Base-by-base conservation (phyloP, 2,797 vertebrate species). In the Chelon labrosus region DNA sequence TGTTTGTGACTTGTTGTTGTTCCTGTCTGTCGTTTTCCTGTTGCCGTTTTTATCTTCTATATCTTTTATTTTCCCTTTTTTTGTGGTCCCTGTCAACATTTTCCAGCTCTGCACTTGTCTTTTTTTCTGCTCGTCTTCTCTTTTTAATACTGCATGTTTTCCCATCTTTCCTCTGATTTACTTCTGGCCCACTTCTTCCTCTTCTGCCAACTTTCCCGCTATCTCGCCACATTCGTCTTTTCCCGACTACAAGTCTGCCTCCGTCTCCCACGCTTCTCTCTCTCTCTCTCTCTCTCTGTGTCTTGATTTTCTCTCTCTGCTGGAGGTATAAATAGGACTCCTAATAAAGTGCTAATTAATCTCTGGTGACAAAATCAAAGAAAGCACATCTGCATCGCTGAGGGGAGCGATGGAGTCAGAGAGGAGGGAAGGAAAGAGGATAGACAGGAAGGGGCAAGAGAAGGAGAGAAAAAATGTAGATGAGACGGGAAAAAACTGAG, bases 331-430 rank as follows among this genome's bases (percentile, higher is more conserved):
- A 91, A 91, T 90, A 89, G 72, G 76, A 69, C 56, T 89, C 77
- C 81, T 92, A 90, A 91, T 92, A 89, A 92, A 92, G 90, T 81
- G 70, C 90, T 93, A 93, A 93, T 94, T 94, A 93, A 94, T 92
- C 92, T 92, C 92, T 85, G 67, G 91, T 79, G 91, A 92, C 87
- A 88, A 88, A 90, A 92, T 92, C 91, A 92, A 91, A 93, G 87
- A 91, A 89, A 88, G 85, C 83, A 84, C 84, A 91, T 92, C 90
- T 91, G 91, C 89, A 90, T 86, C 59, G 85, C 88, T 88, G 79
- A 84, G 82, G 86, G 90, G 82, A 78, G 65, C 12, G 31, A 66
- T 1, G 60, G 60, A 75, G 70, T 59, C 61, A 79, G 65, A 38
- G 59, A 53, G 38, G 59, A 27, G 44, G 69, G 54, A 41, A 71